Conservation (phyloP, 2,888 invertebrate genomes). For the Agonopterix alstromeriana region DNA sequence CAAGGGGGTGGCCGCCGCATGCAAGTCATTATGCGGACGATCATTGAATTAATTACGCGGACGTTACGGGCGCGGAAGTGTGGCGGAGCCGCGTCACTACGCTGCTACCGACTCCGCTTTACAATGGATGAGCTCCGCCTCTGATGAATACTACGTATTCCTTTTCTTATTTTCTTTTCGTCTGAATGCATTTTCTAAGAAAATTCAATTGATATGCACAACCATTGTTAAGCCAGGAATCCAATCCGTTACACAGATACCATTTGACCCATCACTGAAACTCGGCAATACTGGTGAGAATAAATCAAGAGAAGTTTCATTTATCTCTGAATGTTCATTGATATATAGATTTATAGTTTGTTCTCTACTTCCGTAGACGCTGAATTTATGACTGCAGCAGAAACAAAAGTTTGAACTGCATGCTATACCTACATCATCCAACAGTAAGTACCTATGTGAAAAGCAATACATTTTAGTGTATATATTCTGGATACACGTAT, state of each 20-base stretch:
- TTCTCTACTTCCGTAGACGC: neutral
- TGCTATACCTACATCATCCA: too few relatives aligned
- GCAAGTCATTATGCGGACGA: constrained; percentile 73
- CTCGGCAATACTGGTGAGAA: too few relatives aligned
- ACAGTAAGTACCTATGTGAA: too few relatives aligned
- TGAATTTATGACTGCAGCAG: neutral
- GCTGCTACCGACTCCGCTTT: constrained; percentile 12
- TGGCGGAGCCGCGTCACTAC: constrained; percentile 27
- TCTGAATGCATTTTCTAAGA: constrained; percentile 14
- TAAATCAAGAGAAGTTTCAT: neutral
- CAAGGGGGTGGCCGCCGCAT: constrained; percentile 45
- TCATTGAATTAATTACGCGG: constrained; percentile 71
- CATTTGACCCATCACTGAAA: too few relatives aligned
- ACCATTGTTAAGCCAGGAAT: constrained; percentile 7
- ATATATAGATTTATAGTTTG: neutral
- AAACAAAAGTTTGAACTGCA: neutral
- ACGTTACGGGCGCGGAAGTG: constrained; percentile 47
- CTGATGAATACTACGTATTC: constrained; percentile 19
- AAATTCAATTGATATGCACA: constrained; percentile 4
- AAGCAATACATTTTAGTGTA: too few relatives aligned
- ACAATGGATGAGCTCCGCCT: constrained; percentile 18
- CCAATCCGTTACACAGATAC: neutral
- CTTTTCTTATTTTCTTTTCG: constrained; percentile 13
- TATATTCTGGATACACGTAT: neutral
- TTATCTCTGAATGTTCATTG: neutral